phyloP scores from a whole-genome alignment of 1,140 invertebrate genomes.

The Temnothorax longispinosus region DNA sequence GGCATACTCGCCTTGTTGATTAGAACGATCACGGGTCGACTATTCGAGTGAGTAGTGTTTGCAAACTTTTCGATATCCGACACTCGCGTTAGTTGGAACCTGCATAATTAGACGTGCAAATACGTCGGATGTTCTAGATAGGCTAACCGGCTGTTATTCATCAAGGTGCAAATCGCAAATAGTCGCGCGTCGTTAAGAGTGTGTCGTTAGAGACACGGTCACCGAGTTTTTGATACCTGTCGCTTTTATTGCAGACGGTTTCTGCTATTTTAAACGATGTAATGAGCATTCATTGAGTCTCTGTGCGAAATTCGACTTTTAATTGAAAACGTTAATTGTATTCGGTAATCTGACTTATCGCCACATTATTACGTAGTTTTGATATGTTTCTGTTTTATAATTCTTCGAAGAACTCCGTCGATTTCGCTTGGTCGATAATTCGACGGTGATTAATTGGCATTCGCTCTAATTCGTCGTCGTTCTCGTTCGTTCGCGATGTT shows the following conservation, averaged over 20 bases:
- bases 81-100: not conserved
- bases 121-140: not conserved
- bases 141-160: constrained; percentile 2
- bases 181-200: not conserved
- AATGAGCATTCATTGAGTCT: not conserved
- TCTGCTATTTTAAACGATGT: not conserved
- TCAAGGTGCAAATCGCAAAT: constrained; percentile 16
- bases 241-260: not conserved
- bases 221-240: not conserved
- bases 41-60: not conserved
- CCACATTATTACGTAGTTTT: not conserved
- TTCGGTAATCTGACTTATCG: not conserved
- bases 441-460: not conserved
- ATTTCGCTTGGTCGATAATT: not conserved
- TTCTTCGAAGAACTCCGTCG: not conserved
- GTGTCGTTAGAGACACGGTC: not conserved
- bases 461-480: not conserved
- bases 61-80: not conserved
- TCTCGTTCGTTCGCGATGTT: not conserved
- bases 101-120: constrained; percentile 8
- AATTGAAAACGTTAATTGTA: not conserved
- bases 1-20: not conserved
- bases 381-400: not conserved
- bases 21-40: not conserved
- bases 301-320: not conserved